Conservation (phyloP, 2,888 invertebrate genomes). For the Gortyna flavago region DNA sequence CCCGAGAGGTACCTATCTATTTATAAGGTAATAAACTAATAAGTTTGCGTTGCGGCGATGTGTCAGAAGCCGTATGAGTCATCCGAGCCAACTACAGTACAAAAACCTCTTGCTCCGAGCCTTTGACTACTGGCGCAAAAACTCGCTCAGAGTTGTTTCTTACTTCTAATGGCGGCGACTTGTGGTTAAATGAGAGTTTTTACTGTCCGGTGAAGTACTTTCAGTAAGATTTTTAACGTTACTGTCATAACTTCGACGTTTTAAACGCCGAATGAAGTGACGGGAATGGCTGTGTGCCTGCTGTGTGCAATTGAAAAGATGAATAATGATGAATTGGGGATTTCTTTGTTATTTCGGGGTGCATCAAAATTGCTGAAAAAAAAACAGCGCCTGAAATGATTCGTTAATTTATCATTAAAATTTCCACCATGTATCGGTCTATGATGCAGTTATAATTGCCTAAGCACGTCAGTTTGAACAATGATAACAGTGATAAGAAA, state of each 20-base stretch:
- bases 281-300: not conserved
- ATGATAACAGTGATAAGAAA: slow-evolving; percentile 47
- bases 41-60: slow-evolving; percentile 50
- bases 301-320: not conserved
- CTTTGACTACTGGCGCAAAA: slow-evolving; percentile 48
- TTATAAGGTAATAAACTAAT: slow-evolving; percentile 56
- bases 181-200: slow-evolving; percentile 34
- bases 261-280: not conserved
- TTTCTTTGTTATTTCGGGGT: not conserved
- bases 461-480: slow-evolving; percentile 47
- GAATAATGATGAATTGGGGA: not conserved
- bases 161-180: slow-evolving; percentile 34
- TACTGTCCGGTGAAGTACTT: slow-evolving; percentile 25
- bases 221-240: not conserved
- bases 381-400: not conserved
- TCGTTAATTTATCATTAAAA: not conserved
- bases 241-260: slow-evolving; percentile 4
- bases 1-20: slow-evolving; percentile 34
- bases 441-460: slow-evolving; percentile 40
- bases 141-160: slow-evolving; percentile 32
- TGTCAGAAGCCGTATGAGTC: slow-evolving; percentile 57
- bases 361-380: not conserved
- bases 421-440: not conserved
- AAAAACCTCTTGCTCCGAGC: slow-evolving; percentile 41
- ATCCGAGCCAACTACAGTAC: slow-evolving; percentile 10